Evolutionary conservation across 2,888 invertebrate genomes (phyloP).

Genomic region (Oconnorella tubifera): DNA sequence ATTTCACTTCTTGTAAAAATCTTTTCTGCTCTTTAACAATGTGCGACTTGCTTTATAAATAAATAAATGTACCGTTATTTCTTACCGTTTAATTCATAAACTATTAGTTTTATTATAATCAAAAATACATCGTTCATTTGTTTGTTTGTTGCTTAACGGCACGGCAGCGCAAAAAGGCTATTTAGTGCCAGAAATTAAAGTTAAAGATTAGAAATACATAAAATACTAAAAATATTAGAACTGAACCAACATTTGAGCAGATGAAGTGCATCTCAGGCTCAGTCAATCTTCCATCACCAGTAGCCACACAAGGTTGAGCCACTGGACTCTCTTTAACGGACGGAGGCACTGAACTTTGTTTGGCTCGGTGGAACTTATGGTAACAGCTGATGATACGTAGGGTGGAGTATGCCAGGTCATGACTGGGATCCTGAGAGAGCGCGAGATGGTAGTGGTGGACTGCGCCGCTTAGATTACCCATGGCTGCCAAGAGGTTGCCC

Average conservation of each 20-base stretch:
- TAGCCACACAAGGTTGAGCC: background rate
- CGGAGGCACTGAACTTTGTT: slow-evolving; percentile 14
- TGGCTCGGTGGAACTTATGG: slow-evolving; percentile 40
- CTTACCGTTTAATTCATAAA: too few relatives aligned
- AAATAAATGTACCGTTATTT: too few relatives aligned
- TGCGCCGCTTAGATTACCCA: slow-evolving; percentile 60
- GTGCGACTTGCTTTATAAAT: too few relatives aligned
- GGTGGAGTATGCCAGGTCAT: slow-evolving; percentile 44
- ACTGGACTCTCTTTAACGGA: background rate
- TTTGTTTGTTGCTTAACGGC: too few relatives aligned
- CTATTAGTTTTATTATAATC: too few relatives aligned
- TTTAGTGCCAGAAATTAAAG: too few relatives aligned
- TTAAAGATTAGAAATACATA: too few relatives aligned
- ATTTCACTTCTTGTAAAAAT: too few relatives aligned
- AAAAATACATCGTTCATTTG: too few relatives aligned
- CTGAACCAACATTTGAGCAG: slow-evolving; percentile 9
- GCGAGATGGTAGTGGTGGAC: slow-evolving; percentile 51
- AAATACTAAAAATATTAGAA: too few relatives aligned
- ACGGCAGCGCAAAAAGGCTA: too few relatives aligned
- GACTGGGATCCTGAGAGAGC: slow-evolving; percentile 46
- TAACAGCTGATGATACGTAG: slow-evolving; percentile 51
- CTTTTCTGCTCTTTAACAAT: too few relatives aligned
- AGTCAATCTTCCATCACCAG: background rate
- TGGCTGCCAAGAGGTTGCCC: slow-evolving; percentile 64
- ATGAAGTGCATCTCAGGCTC: slow-evolving; percentile 2